Evolutionary conservation across 2,888 invertebrate species (phyloP), one percentile per base, ranked within the genome.

Genomic region (Trilocha varians): DNA sequence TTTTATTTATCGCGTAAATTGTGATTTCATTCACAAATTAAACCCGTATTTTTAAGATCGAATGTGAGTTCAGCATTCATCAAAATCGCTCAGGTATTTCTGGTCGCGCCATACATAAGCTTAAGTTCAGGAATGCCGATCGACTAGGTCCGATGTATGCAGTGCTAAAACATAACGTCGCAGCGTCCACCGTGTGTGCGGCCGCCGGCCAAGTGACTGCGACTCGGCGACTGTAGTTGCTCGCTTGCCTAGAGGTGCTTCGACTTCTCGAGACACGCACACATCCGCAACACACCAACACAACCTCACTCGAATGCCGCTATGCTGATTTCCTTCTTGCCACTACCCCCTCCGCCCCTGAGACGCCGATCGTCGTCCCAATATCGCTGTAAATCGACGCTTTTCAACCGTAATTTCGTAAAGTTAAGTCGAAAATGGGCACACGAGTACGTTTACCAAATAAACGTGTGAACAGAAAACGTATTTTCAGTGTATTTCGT

Each of bases 41-140:
- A n/a, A n/a, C n/a, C n/a, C n/a, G n/a, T n/a, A n/a, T n/a, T n/a
- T n/a, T n/a, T n/a, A n/a, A n/a, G n/a, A n/a, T n/a, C n/a, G n/a
- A n/a, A n/a, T n/a, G n/a, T n/a, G n/a, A n/a, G n/a, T n/a, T n/a
- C n/a, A n/a, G 64, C 78, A 78, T 82, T 76, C 76, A 75, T 80
- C 76, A 72, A 70, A 72, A 75, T 62, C 65, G 69, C 69, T 67
- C 62, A 72, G 75, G 77, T 73, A 84, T 80, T 79, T 75, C 62
- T 68, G 72, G 72, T 78, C 76, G 78, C 79, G 74, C 82, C 74
- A 78, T n/a, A n/a, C n/a, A n/a, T 78, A 79, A 79, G 65, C 71
- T 65, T 61, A 57, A 66, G 47, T 69, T 62, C 47, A 58, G 83
- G 83, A 84, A 84, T 84, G 84, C 65, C 74, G 79, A 76, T 71